Evolutionary conservation across 2,113 vertebrate species (phyloP).

Genomic region (Saimiri boliviensis): DNA sequence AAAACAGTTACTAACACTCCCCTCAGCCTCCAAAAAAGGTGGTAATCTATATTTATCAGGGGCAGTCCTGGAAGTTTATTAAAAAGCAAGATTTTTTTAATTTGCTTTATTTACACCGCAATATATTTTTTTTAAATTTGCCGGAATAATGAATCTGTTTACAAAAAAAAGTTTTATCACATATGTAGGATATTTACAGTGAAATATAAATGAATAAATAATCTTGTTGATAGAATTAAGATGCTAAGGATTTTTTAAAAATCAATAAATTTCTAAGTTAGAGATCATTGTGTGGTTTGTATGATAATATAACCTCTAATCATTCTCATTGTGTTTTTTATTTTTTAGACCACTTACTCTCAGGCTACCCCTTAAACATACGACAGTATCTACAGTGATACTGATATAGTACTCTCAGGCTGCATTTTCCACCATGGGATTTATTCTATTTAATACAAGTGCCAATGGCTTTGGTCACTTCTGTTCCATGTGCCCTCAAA

Average conservation of each 20-base stretch:
- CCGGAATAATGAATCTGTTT: not conserved
- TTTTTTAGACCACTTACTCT: not conserved
- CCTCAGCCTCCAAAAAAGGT: accelerated
- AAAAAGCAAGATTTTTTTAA: not conserved
- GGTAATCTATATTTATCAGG: not conserved
- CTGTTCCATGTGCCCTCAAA: not conserved
- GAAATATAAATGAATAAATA: not conserved
- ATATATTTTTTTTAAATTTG: not conserved
- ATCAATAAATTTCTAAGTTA: not conserved
- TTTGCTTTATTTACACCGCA: not conserved
- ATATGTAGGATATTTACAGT: not conserved
- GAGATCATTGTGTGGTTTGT: not conserved
- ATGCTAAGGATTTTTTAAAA: not conserved
- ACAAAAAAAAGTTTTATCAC: not conserved
- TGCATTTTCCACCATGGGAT: not conserved
- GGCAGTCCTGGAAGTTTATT: not conserved
- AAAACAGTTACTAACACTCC: not conserved
- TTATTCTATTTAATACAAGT: not conserved
- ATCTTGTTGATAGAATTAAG: not conserved
- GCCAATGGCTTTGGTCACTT: not conserved
- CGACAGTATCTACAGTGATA: not conserved
- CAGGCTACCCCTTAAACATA: not conserved
- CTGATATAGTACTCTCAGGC: not conserved
- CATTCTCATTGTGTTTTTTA: not conserved
- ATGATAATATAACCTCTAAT: not conserved